Evolutionary conservation across 2,797 vertebrate genomes (phyloP), one percentile per base, ranked within the genome.

Genomic region (Neosalanx taihuensis): DNA sequence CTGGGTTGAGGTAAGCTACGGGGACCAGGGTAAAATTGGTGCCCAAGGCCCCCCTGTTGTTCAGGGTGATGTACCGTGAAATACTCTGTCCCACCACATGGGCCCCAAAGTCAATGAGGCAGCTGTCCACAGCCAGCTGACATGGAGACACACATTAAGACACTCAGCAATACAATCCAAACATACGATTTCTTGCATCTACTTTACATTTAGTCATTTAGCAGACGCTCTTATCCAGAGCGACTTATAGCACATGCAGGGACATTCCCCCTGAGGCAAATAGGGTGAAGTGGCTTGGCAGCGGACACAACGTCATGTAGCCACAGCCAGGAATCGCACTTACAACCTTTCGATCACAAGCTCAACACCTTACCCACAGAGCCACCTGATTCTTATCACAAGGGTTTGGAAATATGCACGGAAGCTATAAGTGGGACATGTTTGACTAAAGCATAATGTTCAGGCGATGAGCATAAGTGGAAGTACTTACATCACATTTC

Each of bases 41-140:
- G 84, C 93, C 93, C 86, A 96, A 72, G 61, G 95, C 95, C 18
- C 97, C 97, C 4, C 72, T 79, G 84, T 98, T 99, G 82, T 89
- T 95, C 91, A 99, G 84, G 31, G 83, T 95, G 92, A 98, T 83
- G 73, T 83, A 77, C 86, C 75, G 92, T 84, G 93, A 92, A 80
- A 95, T 83, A 37, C 89, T 94, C 84, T 98, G 93, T 59, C 97
- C 96, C 71, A 98, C 93, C 73, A 96, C 88, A 7, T 94, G 93
- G 72, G 90, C 92, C 68, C 97, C 96, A 9, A 98, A 97, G 85
- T 95, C 92, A 72, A 98, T 78, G 78, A 92, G 85, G 79, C 90
- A 87, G 79, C 88, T 92, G 92, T 98, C 95, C 12, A 98, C 91
- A 69, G 92, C 89, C 83, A 95, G 85, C 97, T 99, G 88, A 56